Conservation (phyloP, 2,113 vertebrate genomes). For the Gasterosteus aculeatus region DNA sequence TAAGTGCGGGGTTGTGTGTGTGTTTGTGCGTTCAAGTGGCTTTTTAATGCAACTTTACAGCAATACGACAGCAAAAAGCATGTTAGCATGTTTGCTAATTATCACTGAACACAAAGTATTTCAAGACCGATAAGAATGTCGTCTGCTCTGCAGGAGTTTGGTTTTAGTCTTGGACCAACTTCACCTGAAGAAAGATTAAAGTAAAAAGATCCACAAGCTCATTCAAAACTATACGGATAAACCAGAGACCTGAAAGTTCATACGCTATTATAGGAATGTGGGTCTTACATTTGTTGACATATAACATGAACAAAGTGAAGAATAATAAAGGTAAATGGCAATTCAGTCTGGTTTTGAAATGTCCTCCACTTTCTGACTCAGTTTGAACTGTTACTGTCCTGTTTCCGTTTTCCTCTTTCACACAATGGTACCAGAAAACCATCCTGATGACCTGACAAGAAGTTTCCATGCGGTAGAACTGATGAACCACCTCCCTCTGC, state of each 20-base stretch:
- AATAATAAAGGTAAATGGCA: not conserved
- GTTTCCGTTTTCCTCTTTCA: not conserved
- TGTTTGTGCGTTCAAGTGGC: not conserved
- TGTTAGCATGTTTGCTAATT: not conserved
- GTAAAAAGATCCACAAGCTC: not conserved
- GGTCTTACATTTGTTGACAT: not conserved
- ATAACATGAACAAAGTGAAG: not conserved
- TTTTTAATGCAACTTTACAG: no score
- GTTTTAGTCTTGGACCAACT: no score
- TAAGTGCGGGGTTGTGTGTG: not conserved
- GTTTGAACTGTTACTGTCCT: not conserved
- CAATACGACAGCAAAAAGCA: no score
- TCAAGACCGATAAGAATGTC: not conserved
- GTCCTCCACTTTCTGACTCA: not conserved
- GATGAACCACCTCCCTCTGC: conserved; percentile 31
- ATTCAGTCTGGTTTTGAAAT: not conserved
- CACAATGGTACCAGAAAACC: not conserved
- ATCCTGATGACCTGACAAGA: conserved; percentile 11
- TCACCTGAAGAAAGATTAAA: not conserved
- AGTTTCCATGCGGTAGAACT: conserved; percentile 27
- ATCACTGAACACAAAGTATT: not conserved
- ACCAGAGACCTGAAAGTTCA: not conserved
- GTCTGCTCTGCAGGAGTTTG: no score
- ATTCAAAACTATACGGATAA: no score
- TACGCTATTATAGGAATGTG: not conserved